Base-by-base conservation (phyloP, 2,797 vertebrate genomes). In the Spheniscus humboldti region DNA sequence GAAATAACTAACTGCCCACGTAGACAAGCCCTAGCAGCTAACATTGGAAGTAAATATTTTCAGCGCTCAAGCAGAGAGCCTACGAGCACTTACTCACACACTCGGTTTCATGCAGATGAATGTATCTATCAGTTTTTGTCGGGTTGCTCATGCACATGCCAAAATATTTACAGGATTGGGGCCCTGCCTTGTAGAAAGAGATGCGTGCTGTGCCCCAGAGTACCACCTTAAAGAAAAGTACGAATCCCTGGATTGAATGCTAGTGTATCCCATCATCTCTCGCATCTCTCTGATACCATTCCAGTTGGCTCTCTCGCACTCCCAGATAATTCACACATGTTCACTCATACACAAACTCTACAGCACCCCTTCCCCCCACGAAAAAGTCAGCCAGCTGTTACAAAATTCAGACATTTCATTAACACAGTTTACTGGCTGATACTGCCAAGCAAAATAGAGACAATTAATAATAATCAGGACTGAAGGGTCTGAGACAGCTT, bases 371-470 rank as follows among this genome's bases (percentile, higher is more conserved):
- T 93, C 63, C 35, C 48, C 62, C 19, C 45, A 15, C 0, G 18
- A 56, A 78, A 88, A 74, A 95, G 78, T 86, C 86, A 95, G 79
- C 50, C 85, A 95, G 94, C 87, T 95, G 94, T 90, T 95, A 90
- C 41, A 95, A 75, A 94, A 94, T 94, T 84, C 90, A 86, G 91
- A 86, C 69, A 91, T 94, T 95, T 93, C 83, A 91, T 91, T 94
- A 96, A 93, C 76, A 88, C 55, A 81, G 80, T 91, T 96, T 95
- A 86, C 72, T 92, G 75, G 73, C 57, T 89, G 83, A 85, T 83
- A 94, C 19, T 94, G 91, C 80, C 75, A 97, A 95, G 85, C 71
- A 96, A 97, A 97, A 97, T 17, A 94, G 50, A 95, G 84, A 43
- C 68, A 95, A 90, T 91, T 87, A 94, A 94, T 86, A 95, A 95